Conservation (phyloP, 2,113 vertebrate species). For the Pithys albifrons region DNA sequence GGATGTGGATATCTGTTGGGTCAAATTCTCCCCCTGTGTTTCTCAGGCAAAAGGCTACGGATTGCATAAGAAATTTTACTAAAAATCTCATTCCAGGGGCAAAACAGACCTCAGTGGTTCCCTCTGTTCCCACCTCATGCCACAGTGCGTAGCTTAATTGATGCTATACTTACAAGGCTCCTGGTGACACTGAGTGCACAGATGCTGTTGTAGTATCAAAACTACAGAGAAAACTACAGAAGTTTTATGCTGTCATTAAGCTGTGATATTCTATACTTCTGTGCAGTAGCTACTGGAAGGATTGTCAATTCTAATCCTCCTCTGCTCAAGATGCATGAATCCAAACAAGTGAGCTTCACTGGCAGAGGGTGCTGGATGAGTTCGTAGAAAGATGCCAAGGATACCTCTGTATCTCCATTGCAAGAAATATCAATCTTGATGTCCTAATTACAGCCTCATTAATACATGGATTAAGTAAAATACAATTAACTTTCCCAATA, state of each 20-base stretch:
- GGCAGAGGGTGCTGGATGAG: background rate
- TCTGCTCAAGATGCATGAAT: background rate
- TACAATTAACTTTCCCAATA: background rate
- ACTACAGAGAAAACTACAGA: background rate
- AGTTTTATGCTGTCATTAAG: background rate
- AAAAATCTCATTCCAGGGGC: background rate
- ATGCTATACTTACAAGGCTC: background rate
- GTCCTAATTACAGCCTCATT: background rate
- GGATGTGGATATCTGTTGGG: background rate
- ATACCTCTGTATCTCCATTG: background rate
- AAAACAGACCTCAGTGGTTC: background rate
- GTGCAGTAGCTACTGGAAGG: background rate
- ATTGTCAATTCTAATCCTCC: background rate
- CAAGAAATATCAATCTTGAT: background rate
- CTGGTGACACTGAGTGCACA: background rate
- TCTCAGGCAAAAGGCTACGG: background rate
- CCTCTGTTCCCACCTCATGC: background rate
- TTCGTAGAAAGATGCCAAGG: background rate
- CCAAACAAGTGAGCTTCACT: background rate
- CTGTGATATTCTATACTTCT: background rate
- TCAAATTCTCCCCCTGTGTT: background rate
- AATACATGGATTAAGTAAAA: background rate
- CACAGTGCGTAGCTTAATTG: fast-evolving
- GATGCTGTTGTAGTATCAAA: background rate
- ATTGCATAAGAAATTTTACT: background rate